Conservation (phyloP, 2,888 invertebrate genomes). For the Tenthredo notha region DNA sequence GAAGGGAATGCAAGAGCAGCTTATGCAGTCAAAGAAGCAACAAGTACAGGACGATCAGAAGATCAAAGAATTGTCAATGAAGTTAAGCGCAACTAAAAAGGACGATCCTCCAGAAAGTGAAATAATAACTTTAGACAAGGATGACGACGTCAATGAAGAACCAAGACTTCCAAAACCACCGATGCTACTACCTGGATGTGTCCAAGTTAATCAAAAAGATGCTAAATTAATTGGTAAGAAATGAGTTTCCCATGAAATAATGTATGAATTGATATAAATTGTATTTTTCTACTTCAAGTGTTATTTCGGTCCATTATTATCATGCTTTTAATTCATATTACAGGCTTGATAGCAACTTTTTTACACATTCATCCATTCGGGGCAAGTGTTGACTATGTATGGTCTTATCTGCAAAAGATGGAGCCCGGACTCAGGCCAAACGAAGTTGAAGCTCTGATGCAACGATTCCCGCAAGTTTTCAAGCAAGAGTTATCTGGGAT, state of each 20-base stretch:
- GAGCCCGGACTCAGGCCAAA: conserved; percentile 86
- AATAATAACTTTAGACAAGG: conserved; percentile 79
- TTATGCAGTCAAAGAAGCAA: conserved; percentile 81
- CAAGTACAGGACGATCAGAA: conserved; percentile 81
- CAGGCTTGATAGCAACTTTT: conserved; percentile 91
- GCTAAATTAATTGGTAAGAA: conserved; percentile 87
- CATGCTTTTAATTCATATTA: conserved; percentile 55
- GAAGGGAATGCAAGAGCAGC: conserved; percentile 82
- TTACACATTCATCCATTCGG: conserved; percentile 96
- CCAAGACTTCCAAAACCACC: conserved; percentile 72
- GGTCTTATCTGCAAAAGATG: conserved; percentile 93
- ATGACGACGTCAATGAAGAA: conserved; percentile 74
- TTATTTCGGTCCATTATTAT: neutral
- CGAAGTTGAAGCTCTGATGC: conserved; percentile 88
- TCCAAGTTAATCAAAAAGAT: conserved; percentile 81
- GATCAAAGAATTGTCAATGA: conserved; percentile 79
- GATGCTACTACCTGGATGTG: conserved; percentile 65
- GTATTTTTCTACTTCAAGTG: neutral
- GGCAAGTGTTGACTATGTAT: conserved; percentile 93
- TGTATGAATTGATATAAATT: neutral
- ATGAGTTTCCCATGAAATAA: neutral
- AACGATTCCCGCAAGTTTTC: conserved; percentile 90
- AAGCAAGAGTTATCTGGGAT: conserved; percentile 89
- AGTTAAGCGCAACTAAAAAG: conserved; percentile 75
- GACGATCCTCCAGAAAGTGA: conserved; percentile 77